phyloP scores from a whole-genome alignment of 2,113 vertebrate genomes.

The Scomber scombrus region DNA sequence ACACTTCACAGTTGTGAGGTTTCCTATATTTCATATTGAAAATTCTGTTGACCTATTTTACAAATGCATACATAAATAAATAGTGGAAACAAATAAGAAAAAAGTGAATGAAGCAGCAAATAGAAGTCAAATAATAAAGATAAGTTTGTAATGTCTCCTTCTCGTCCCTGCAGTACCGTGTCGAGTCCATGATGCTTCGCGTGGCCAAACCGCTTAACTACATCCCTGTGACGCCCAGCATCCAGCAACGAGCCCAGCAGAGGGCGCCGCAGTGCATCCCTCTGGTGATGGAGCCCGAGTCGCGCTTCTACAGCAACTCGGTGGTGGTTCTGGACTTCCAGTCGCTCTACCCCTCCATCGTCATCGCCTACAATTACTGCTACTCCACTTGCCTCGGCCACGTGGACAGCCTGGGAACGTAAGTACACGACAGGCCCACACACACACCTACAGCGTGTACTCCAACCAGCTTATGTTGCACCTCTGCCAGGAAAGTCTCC shows the following conservation, averaged over 20 bases:
- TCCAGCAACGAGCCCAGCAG: conserved; percentile 94
- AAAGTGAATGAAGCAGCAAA: neutral
- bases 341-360: conserved; percentile 96
- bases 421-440: conserved; percentile 76
- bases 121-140: neutral
- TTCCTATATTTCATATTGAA: too few species aligned
- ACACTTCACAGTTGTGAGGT: too few species aligned
- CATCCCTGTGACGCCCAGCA: conserved; percentile 92
- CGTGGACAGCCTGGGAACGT: conserved; percentile 95
- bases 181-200: conserved; percentile 99
- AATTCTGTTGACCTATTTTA: too few species aligned
- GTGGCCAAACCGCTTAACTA: conserved; percentile 98
- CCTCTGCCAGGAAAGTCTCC: conserved; percentile 9
- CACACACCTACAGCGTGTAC: neutral
- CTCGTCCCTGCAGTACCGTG: conserved; percentile 89
- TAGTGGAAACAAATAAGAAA: too few species aligned
- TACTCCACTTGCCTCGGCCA: conserved; percentile 97
- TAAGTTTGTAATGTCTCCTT: neutral
- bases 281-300: conserved; percentile 97
- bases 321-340: conserved; percentile 98
- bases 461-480: neutral
- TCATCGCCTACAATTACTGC: conserved; percentile 99
- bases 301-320: conserved; percentile 97
- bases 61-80: too few species aligned
- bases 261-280: conserved; percentile 94